phyloP scores from a whole-genome alignment of 2,797 vertebrate species.

The Furcifer pardalis region DNA sequence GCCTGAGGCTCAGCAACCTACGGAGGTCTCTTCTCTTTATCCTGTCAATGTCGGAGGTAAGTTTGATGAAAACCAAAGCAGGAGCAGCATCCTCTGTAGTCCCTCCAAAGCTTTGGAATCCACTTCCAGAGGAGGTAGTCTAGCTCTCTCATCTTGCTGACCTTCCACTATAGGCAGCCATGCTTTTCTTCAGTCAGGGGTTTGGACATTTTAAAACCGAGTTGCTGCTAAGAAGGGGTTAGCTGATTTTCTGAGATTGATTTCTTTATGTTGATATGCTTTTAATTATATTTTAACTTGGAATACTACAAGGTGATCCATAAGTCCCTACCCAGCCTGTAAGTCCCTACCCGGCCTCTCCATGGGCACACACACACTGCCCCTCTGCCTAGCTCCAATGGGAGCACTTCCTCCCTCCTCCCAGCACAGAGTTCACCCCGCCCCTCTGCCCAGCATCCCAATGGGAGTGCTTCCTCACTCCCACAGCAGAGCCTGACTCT shows the following conservation, averaged over 20 bases:
- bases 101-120: not conserved
- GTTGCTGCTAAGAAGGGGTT: not conserved
- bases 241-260: not conserved
- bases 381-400: too few species aligned
- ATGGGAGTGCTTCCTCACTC: too few species aligned
- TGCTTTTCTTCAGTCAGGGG: not conserved
- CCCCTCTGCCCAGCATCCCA: too few species aligned
- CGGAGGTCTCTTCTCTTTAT: not conserved
- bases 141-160: not conserved
- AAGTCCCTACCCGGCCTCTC: too few species aligned
- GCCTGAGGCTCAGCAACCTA: not conserved
- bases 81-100: not conserved
- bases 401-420: too few species aligned
- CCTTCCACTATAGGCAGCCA: not conserved
- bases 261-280: not conserved
- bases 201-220: not conserved
- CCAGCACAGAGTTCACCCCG: too few species aligned
- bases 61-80: not conserved
- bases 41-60: not conserved
- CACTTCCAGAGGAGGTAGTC: too few species aligned
- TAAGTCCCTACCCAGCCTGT: too few species aligned
- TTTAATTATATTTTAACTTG: not conserved
- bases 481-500: too few species aligned
- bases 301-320: too few species aligned
- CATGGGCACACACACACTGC: accelerated